A percentile compares a stretch with the other conserved stretches of the same genome.
These are phyloP conservation scores for Tetranychus urticae DNA, from an alignment of 1,140 invertebrate species.

Conservation along the genomic window DNA sequence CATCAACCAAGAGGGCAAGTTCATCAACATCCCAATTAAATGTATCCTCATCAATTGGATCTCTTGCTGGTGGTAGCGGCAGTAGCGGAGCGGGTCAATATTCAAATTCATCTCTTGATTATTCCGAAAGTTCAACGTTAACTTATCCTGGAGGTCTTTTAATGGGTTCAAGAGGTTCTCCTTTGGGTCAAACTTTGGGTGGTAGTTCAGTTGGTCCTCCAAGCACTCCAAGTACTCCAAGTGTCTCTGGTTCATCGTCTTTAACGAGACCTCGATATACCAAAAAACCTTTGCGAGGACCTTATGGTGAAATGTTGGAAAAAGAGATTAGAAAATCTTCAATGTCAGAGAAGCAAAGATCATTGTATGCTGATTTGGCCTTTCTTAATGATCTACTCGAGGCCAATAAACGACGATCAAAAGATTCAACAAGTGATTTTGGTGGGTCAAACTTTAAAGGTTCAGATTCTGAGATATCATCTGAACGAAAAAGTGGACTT, in stretches of 20 bases:
- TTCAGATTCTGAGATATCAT: too few species aligned
- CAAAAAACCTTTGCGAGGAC: conserved; percentile 40
- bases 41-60: neutral
- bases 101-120: neutral
- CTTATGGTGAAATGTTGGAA: conserved; percentile 57
- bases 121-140: neutral
- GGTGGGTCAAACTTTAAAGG: neutral
- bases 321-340: conserved; percentile 45
- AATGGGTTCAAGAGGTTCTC: neutral
- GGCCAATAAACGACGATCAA: neutral
- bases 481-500: too few species aligned
- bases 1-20: neutral
- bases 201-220: too few species aligned
- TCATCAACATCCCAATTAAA: neutral
- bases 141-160: neutral
- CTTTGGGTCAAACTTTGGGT: neutral
- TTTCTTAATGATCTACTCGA: neutral
- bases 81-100: neutral
- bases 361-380: neutral
- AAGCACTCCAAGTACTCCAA: too few species aligned
- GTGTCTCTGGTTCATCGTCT: too few species aligned
- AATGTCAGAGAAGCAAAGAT: neutral
- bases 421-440: neutral
- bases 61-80: too few species aligned
- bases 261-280: conserved; percentile 28